Conservation (phyloP, 1,140 invertebrate genomes). For the Archivesica marissinica region DNA sequence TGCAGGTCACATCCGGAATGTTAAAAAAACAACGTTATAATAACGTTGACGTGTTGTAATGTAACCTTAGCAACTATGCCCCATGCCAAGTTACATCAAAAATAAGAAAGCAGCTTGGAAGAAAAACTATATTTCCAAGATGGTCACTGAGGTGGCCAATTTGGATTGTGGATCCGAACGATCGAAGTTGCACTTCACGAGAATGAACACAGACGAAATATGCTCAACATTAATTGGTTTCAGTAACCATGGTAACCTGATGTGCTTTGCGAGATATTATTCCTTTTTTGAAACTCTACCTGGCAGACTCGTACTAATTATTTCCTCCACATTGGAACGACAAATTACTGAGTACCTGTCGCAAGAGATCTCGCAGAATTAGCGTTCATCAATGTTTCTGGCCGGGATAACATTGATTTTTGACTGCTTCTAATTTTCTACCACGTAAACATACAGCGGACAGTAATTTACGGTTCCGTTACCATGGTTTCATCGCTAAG, state of each 20-base stretch:
- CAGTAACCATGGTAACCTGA: background rate
- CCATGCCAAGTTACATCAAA: no score
- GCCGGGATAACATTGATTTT: conserved; percentile 45
- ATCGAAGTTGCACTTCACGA: no score
- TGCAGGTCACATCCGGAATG: no score
- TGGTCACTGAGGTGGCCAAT: no score
- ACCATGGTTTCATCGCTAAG: conserved; percentile 42
- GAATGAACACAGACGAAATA: no score
- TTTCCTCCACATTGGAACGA: background rate
- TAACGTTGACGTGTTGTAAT: no score
- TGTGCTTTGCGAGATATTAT: background rate
- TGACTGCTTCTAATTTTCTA: conserved; percentile 41
- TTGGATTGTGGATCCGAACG: no score
- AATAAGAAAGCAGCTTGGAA: no score
- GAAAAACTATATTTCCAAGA: no score
- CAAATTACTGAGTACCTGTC: conserved; percentile 44
- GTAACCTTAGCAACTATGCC: no score
- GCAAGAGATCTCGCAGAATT: conserved; percentile 22
- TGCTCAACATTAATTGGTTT: no score
- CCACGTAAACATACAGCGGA: conserved; percentile 38
- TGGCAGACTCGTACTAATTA: conserved; percentile 21
- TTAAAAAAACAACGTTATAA: no score
- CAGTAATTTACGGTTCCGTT: conserved; percentile 52
- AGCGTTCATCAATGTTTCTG: conserved; percentile 39
- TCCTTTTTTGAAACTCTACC: conserved; percentile 1